Evolutionary conservation across 2,113 vertebrate genomes (phyloP).

Genomic region (Alexandromys fortis): DNA sequence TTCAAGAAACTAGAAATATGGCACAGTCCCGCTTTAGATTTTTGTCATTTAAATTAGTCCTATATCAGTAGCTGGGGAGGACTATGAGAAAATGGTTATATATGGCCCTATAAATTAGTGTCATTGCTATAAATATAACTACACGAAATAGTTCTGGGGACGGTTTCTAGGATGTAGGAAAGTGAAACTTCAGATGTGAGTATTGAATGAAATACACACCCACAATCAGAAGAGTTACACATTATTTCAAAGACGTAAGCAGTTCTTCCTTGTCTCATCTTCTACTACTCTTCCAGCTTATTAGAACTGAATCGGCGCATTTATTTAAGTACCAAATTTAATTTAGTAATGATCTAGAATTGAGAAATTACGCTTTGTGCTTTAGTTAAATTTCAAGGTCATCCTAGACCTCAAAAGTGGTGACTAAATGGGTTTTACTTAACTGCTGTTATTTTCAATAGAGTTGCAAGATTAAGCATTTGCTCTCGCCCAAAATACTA

Average conservation of each 20-base stretch:
- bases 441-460: not conserved
- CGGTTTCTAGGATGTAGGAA: not conserved
- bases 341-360: not conserved
- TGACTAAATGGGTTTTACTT: not conserved
- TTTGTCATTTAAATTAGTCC: not conserved
- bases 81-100: not conserved
- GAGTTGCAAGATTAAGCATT: not conserved
- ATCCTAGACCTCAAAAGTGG: not conserved
- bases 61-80: not conserved
- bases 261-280: not conserved
- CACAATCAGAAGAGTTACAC: not conserved
- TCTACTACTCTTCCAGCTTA: not conserved
- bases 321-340: not conserved
- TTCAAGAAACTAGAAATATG: not conserved
- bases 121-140: not conserved
- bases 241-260: not conserved
- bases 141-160: not conserved
- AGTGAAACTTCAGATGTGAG: not conserved
- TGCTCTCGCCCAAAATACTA: not conserved
- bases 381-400: not conserved
- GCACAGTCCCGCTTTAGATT: not conserved
- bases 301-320: not conserved
- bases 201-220: not conserved
- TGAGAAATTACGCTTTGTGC: not conserved
- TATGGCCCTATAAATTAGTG: not conserved